Base-by-base conservation (phyloP, 2,113 vertebrate genomes). In the Galemys pyrenaicus region DNA sequence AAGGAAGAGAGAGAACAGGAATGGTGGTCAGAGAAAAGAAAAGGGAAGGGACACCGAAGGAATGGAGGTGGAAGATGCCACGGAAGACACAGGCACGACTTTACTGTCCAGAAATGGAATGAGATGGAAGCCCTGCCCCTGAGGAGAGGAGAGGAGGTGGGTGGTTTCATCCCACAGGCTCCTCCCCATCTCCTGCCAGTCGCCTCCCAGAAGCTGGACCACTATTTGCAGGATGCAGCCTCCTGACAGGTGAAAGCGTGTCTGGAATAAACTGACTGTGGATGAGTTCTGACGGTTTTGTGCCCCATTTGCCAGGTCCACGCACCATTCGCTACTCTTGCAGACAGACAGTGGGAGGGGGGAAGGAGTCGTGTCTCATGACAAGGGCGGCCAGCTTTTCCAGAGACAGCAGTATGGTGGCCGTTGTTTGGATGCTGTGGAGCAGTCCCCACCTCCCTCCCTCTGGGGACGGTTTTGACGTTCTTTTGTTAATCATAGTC, bases 221-320 rank as follows among this genome's bases (percentile, higher is more conserved):
- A 24, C n/a, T 35, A 16, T 65, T 56, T 56, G 12, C 41, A 30
- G 22, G 56, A 15, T 32, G 65, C 35, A 11, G 56, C 24, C 28
- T 75, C 24, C 9, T 32, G 65, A 68, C 7, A 68, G 64, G 32
- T 17, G 20, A 60, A 35, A 60, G 73, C 37, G 20, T 82, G 88
- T 82, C 91, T 68, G 68, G 89, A 95, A 89, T 39, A 32, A 92
- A 64, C 41, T 32, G 30, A 41, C 28, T 82, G 78, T 9, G 62
- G 20, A 56, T 44, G 79, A 26, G 20, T 60, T 81, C 5, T 12
- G 26, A 60, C 46, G 75, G 49, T 75, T 92, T 64, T 35, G 74
- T 60, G 68, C 32, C 26, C 79, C 30, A 5, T 80, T 82, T 67
- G 9, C 79, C 41, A 32, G 60, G 30, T 56, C 80, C 10, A 30